A percentile compares a stretch with the other conserved stretches of the same genome.
Evolutionary conservation across 2,113 vertebrate species (phyloP).

Genomic region (Entomyzon cyanotis): DNA sequence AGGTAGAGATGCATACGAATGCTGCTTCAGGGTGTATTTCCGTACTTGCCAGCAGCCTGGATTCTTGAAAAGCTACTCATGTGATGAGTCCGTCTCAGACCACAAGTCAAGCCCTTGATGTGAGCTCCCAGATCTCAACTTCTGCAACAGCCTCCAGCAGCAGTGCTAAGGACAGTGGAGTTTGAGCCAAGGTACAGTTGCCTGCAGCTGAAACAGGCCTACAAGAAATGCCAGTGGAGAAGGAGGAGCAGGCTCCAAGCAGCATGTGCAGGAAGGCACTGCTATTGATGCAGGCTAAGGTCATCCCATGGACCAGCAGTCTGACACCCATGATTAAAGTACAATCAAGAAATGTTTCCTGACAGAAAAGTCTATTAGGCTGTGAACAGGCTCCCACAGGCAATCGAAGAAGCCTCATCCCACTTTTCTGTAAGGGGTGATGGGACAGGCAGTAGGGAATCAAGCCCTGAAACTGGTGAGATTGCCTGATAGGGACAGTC

Average conservation of each 20-base stretch:
- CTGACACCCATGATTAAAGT: neutral
- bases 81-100: neutral
- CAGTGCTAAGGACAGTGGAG: neutral
- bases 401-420: neutral
- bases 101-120: neutral
- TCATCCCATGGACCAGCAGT: neutral
- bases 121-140: neutral
- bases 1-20: neutral
- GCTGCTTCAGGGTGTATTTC: neutral
- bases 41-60: neutral
- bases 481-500: neutral
- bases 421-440: neutral
- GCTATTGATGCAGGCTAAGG: neutral
- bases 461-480: neutral
- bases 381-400: neutral
- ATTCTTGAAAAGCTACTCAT: neutral
- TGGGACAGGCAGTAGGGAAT: neutral
- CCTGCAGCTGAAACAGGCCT: neutral
- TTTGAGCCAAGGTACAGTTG: neutral
- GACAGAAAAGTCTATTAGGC: slow-evolving; percentile 25
- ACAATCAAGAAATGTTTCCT: slow-evolving; percentile 16
- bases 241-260: neutral
- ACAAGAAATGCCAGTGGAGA: neutral
- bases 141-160: neutral
- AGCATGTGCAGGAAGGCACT: neutral